Base-by-base conservation (phyloP, 92 coral and sea anemone species). In the Bergia sp. region DNA sequence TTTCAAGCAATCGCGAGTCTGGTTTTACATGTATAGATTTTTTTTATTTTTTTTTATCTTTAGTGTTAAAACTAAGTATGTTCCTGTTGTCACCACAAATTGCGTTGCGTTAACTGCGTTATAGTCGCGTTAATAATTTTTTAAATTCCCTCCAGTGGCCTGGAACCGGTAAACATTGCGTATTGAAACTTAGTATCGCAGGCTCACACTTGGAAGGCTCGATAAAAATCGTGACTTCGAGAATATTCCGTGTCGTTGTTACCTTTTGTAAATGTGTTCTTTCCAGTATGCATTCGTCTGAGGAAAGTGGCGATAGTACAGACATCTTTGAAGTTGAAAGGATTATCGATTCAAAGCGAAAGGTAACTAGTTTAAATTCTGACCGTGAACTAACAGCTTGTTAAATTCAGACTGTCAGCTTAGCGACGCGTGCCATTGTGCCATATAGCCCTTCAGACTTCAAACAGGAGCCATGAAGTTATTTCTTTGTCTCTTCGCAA, bases 321-420 rank as follows among this genome's bases (percentile, higher is more conserved):
- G 4, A 76, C n/a, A 40, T 76, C 53, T 76, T 76, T 76, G 79
- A 76, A 76, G 79, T 76, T 39, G 79, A 76, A 40, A 39, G 36
- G 79, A 76, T 76, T 76, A 16, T 76, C 9, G 79, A 1, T 41
- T 76, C 79, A 11, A 76, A 76, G 45, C 79, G 79, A 76, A 76
- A 76, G 53, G 79, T 76, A 76, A 41, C 1, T 21, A 61, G 0
- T 18, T 21, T 6, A 61, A 61, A 21, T 61, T 61, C 69, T 61
- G 69, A 61, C 18, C 29, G 3, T 57, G 69, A 29, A 29, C 29
- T 29, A 29, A 29, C 29, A 29, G 29, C 29, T 20, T 61, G 5
- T 61, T 6, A 61, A 61, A 3, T 16, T 7, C 64, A 3, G 49
- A 5, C 2, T 2, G 0, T 53, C 69, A 16, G 23, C 7, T 4